Base-by-base conservation (phyloP, 2,797 vertebrate species). In the Limnodromus scolopaceus region DNA sequence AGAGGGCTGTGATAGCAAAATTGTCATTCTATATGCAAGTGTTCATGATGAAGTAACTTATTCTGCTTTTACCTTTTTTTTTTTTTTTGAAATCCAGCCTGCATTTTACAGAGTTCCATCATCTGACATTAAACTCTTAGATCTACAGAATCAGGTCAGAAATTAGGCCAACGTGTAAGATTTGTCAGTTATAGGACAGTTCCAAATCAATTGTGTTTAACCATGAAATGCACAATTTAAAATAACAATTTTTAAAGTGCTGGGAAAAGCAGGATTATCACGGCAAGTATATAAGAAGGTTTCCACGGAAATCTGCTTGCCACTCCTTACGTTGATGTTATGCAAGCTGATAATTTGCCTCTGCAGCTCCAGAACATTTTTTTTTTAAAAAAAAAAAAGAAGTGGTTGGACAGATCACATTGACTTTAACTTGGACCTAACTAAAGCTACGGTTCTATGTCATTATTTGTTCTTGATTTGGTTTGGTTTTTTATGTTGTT, bases 61-160 rank as follows among this genome's bases (percentile, higher is more conserved):
- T 2, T 5, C 28, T 36, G 45, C 64, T 74, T 12, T 74, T 92
- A 54, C 13, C 7, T 1, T 30, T 64, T 27, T 51, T 46, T n/a
- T n/a, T 63, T 28, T 54, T 36, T 24, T 72, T 81, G 43, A 28
- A 86, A 81, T 46, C 30, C 15, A n/a, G 9, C 24, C 57, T 68
- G 17, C n/a, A 23, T 84, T 78, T 86, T 71, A 30, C 16, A 51
- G 45, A 24, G 30, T 58, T 81, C 61, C n/a, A 43, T 65, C n/a
- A 46, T 58, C 69, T 84, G 61, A 39, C 34, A 11, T 80, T 89
- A 49, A 93, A 77, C 24, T 76, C 57, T 23, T 60, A 39, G 8
- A 38, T 41, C 68, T 82, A 12, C 45, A 72, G 80, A 96, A 95
- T 81, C 69, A 69, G 93, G 87, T 97, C 92, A 96, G 27, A 87